Conservation (phyloP, 2,113 vertebrate species). For the Euleptes europaea region DNA sequence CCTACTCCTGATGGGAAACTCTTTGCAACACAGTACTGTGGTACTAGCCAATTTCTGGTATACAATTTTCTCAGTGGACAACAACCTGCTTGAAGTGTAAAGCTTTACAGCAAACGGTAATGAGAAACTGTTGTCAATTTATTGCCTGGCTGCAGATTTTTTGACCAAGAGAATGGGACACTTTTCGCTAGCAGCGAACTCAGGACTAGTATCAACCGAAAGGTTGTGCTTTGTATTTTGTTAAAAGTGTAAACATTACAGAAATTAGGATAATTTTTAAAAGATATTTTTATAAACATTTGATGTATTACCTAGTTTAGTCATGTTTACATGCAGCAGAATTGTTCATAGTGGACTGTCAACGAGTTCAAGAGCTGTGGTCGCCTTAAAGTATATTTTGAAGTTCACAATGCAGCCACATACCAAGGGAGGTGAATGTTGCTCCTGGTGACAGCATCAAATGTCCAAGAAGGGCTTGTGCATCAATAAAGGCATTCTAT, state of each 20-base stretch:
- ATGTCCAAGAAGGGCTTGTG: background rate
- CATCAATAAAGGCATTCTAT: rapidly evolving
- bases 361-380: conserved; percentile 77
- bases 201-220: conserved; percentile 80
- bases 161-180: conserved; percentile 75
- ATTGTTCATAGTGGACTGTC: conserved; percentile 85
- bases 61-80: conserved; percentile 97
- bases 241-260: conserved; percentile 82
- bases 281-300: conserved; percentile 83
- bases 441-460: background rate
- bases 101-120: conserved; percentile 29
- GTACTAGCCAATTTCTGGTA: conserved; percentile 95
- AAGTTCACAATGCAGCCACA: conserved; percentile 72
- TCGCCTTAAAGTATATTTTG: conserved; percentile 71
- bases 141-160: conserved; percentile 45
- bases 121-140: conserved; percentile 54
- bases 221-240: conserved; percentile 78
- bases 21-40: conserved; percentile 94
- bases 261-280: conserved; percentile 80
- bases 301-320: conserved; percentile 81
- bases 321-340: conserved; percentile 87
- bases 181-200: conserved; percentile 77
- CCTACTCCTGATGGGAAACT: conserved; percentile 97
- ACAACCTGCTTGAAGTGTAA: conserved; percentile 62
- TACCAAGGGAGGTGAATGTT: conserved; percentile 63